Conservation (phyloP, 2,113 vertebrate genomes). For the Serinus canaria region DNA sequence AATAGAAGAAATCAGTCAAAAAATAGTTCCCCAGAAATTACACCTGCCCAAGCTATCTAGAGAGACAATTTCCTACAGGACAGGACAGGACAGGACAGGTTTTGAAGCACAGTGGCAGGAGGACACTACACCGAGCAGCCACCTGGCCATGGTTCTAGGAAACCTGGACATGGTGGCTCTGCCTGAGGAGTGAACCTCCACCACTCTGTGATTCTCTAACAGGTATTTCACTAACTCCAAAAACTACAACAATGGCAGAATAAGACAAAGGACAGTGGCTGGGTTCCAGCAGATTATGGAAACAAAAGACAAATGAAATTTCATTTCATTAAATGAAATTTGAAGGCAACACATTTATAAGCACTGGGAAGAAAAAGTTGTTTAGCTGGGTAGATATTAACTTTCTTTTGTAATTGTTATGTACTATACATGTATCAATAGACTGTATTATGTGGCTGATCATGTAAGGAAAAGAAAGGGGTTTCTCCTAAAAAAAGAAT, state of each 20-base stretch:
- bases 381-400: background rate
- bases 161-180: background rate
- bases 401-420: background rate
- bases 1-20: background rate
- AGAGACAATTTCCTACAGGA: background rate
- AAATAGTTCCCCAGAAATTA: background rate
- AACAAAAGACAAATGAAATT: no score
- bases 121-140: background rate
- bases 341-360: background rate
- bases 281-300: background rate
- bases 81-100: background rate
- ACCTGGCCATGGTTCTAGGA: background rate
- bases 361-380: background rate
- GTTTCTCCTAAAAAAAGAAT: background rate
- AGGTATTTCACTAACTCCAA: background rate
- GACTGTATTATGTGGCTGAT: background rate
- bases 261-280: background rate
- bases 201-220: background rate
- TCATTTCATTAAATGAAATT: background rate
- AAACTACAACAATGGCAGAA: background rate
- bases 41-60: background rate
- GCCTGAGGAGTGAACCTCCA: background rate
- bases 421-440: background rate
- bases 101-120: background rate
- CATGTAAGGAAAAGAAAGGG: background rate